Base-by-base conservation (phyloP, 2,888 invertebrate species). In the Nemotelus nigrinus region DNA sequence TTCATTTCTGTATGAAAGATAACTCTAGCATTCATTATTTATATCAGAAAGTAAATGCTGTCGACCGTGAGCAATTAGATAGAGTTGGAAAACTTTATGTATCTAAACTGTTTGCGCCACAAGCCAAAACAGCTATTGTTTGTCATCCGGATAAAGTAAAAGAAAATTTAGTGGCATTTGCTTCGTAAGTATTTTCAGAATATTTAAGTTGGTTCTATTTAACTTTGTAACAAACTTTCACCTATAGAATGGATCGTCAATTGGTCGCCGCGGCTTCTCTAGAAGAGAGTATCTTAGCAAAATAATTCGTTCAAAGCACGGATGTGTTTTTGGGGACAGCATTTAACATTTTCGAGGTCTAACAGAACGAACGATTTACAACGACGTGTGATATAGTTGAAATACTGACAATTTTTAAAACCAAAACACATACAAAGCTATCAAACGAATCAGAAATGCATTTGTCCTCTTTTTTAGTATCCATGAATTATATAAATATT, bases 121-220 rank as follows among this genome's bases (percentile, higher is more conserved):
- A 86, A 78, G 88, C 91, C 72, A 91, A 90, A 83, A 90, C 93
- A n/a, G 91, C 93, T 39, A 87, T 95, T 80, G 93, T 93, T 48
- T 95, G 94, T 84, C 93, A 94, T 85, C 93, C 94, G 8, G 89
- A 91, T 78, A 94, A 94, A 87, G 91, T 93, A 2, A 77, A 76
- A 45, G 82, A 82, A 55, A 79, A 80, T 74, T 48, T 74, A 1
- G 39, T 72, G 39, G 80, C 77, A 67, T 82, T 82, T 79, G 6
- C 60, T 43, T 50, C 50, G 79, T 80, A 76, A 71, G 67, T 44
- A 4, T 45, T 47, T 8, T 8, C 45, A 57, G n/a, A 39, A n/a
- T 74, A n/a, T 64, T 53, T 74, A 39, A n/a, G 44, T 45, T 7
- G 7, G 2, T 25, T 58, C 8, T 50, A 47, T 74, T 48, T 58